Percentiles rank a stretch among this genome's conserved stretches.
phyloP scores from a whole-genome alignment of 2,888 invertebrate genomes.

The Ypsolopha scabrella region DNA sequence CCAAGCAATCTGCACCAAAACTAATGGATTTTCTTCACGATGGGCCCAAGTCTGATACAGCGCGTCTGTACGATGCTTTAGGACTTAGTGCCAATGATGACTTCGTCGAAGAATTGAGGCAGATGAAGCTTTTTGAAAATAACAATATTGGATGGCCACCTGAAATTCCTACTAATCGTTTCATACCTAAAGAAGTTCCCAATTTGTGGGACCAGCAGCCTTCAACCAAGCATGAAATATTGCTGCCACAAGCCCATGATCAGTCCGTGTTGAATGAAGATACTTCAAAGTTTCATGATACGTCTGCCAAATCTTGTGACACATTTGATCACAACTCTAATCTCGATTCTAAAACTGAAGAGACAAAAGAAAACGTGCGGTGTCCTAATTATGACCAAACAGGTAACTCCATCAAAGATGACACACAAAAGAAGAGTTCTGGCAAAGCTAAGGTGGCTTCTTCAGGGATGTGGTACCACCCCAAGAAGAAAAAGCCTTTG shows the following conservation, averaged over 20 bases:
- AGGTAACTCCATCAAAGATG: constrained; percentile 49
- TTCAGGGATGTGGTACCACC: constrained; percentile 60
- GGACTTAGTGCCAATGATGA: constrained; percentile 44
- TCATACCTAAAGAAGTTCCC: constrained; percentile 35
- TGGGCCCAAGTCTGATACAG: constrained; percentile 57
- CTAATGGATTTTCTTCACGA: constrained; percentile 61
- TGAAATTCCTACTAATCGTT: constrained; percentile 24
- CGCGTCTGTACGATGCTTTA: constrained; percentile 57
- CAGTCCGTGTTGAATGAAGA: constrained; percentile 27
- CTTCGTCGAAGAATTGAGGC: constrained; percentile 39
- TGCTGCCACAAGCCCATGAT: constrained; percentile 13
- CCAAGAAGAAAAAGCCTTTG: constrained; percentile 59
- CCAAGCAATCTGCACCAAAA: constrained; percentile 61
- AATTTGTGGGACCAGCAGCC: constrained; percentile 36
- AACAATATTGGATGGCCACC: constrained; percentile 33
- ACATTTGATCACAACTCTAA: constrained; percentile 22
- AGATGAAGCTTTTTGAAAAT: constrained; percentile 33
- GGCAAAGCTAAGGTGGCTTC: constrained; percentile 43
- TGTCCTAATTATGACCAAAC: constrained; percentile 52
- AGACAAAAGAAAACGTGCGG: constrained; percentile 35
- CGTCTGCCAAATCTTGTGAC: constrained; percentile 28
- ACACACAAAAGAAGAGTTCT: constrained; percentile 40
- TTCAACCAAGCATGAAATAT: constrained; percentile 26
- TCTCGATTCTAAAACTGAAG: constrained; percentile 29
- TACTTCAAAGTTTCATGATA: constrained; percentile 24